Evolutionary conservation across 2,888 invertebrate species (phyloP).

Genomic region (Scrobipalpa atriplicella): DNA sequence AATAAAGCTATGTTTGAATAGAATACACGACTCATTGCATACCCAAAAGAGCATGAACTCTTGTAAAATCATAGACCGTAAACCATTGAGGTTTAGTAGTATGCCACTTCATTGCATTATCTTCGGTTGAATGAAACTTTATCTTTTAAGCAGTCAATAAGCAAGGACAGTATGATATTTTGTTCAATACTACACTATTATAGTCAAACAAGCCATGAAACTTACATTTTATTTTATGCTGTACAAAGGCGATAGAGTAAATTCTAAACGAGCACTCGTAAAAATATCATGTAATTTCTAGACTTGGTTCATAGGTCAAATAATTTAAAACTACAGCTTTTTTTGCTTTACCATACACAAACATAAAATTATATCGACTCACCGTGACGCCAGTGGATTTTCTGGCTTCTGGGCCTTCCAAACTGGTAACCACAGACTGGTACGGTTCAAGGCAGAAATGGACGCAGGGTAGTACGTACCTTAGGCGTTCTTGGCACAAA

Average conservation of each 20-base stretch:
- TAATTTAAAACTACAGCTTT: too few species aligned
- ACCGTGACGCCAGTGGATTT: too few species aligned
- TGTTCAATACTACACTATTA: background rate
- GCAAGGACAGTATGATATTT: conserved; percentile 1
- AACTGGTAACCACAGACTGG: too few species aligned
- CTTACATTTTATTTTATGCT: background rate
- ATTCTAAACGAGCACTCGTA: background rate
- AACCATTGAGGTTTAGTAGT: conserved; percentile 15
- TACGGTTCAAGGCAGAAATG: too few species aligned
- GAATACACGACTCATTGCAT: background rate
- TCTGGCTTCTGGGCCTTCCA: too few species aligned
- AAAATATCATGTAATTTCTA: background rate
- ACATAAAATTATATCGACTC: too few species aligned
- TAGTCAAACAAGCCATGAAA: background rate
- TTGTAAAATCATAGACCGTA: background rate
- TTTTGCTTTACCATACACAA: too few species aligned
- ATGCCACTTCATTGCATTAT: conserved; percentile 5
- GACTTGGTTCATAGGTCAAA: background rate
- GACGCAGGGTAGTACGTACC: too few species aligned
- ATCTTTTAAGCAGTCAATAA: background rate
- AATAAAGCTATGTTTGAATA: too few species aligned
- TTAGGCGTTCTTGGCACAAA: too few species aligned
- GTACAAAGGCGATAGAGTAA: background rate
- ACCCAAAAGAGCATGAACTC: conserved; percentile 5
- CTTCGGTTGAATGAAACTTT: conserved; percentile 24